A percentile compares a stretch with the other conserved stretches of the same genome.
Conservation (phyloP, 2,888 invertebrate species). For the Tetrapedia diversipes region DNA sequence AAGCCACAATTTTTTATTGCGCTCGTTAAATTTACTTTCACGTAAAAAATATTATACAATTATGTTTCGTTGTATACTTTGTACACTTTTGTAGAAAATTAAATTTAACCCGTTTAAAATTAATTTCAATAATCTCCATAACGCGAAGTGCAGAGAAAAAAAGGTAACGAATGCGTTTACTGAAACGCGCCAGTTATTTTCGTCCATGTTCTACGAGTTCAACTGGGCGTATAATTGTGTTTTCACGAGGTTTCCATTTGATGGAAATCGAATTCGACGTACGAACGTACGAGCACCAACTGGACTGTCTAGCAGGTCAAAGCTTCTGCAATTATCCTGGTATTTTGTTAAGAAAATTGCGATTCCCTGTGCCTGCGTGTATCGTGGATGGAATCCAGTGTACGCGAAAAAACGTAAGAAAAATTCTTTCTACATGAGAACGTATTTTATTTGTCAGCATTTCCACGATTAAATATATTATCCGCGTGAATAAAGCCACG, state of each 20-base stretch:
- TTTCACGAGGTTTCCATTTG: constrained; percentile 1
- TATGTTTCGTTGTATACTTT: not conserved
- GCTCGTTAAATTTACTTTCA: too few relatives aligned
- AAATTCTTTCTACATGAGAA: not conserved
- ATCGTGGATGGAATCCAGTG: constrained; percentile 2
- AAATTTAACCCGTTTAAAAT: not conserved
- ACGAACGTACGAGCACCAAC: not conserved
- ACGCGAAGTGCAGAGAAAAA: too few relatives aligned
- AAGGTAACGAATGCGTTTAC: not conserved
- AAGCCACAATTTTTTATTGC: too few relatives aligned
- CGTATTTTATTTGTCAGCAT: too few relatives aligned
- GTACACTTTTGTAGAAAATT: not conserved
- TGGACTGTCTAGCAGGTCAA: not conserved
- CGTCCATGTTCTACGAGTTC: not conserved
- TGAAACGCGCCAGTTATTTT: constrained; percentile 1
- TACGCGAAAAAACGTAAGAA: not conserved
- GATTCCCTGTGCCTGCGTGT: constrained; percentile 12
- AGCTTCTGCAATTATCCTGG: constrained; percentile 18
- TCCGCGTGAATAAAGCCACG: too few relatives aligned
- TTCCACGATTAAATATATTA: too few relatives aligned
- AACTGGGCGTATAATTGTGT: not conserved
- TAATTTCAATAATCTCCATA: not conserved
- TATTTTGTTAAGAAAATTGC: constrained; percentile 25
- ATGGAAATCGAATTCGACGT: constrained; percentile 20
- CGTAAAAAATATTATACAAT: too few relatives aligned